These are phyloP conservation scores for Potamilus streckersoni DNA, from an alignment of 1,140 invertebrate species.

Conservation along the genomic window DNA sequence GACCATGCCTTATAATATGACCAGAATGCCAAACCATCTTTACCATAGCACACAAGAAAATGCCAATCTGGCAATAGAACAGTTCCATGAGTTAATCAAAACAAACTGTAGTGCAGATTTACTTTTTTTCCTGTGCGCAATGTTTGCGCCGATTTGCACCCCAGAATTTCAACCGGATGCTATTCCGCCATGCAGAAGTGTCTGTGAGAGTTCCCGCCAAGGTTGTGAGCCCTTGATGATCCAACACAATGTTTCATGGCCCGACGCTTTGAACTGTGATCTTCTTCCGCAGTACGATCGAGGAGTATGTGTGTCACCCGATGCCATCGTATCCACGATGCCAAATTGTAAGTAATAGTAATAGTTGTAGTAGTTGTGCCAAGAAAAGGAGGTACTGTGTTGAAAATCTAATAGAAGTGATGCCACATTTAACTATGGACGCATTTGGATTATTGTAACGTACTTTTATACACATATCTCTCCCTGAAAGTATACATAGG, in stretches of 20 bases:
- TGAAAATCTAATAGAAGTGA: too few species aligned
- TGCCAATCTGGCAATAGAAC: conserved; percentile 60
- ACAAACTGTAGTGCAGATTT: conserved; percentile 59
- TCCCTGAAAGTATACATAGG: too few species aligned
- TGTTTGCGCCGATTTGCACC: conserved; percentile 64
- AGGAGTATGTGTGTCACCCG: conserved; percentile 61
- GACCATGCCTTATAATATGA: conserved; percentile 66
- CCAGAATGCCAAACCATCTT: conserved; percentile 64
- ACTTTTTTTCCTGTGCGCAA: conserved; percentile 62
- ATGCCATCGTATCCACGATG: conserved; percentile 55
- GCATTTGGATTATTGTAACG: too few species aligned
- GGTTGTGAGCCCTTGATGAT: conserved; percentile 63
- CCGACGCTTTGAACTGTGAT: conserved; percentile 53
- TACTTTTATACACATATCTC: too few species aligned
- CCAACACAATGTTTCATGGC: conserved; percentile 61
- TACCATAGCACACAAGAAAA: conserved; percentile 65
- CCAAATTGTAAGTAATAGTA: conserved; percentile 18
- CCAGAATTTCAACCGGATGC: conserved; percentile 53
- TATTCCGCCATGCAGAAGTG: conserved; percentile 61
- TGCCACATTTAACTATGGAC: too few species aligned
- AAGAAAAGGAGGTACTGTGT: too few species aligned
- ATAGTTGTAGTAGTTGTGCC: too few species aligned
- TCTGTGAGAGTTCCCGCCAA: conserved; percentile 52
- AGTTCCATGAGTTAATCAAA: conserved; percentile 55
- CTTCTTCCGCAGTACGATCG: conserved; percentile 57